Evolutionary conservation across 35 echinoderm and acorn worm species (phyloP), one percentile per base, ranked within the genome.

Genomic region (Acanthaster planci): DNA sequence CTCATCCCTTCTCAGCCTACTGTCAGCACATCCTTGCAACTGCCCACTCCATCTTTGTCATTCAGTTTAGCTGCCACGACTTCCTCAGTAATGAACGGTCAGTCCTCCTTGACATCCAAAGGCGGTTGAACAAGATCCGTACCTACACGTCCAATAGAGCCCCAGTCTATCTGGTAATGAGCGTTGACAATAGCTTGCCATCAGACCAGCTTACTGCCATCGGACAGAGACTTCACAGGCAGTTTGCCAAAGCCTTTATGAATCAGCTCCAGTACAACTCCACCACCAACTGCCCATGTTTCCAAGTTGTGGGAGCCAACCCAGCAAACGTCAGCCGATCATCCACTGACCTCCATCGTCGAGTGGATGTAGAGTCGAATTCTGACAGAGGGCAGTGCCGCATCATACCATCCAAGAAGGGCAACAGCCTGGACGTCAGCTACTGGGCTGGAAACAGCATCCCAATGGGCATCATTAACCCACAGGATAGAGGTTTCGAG

Each of bases 31-130:
- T 72, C n/a, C 64, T 72, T 8, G 64, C 64, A 14, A 72, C 64
- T 72, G 64, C 64, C 64, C 64, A 72, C 15, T 72, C 64, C n/a
- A 72, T 72, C 29, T 72, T 72, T 72, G 34, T 72, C 26, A 34
- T 72, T 9, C 64, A 72, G 64, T 72, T 72, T 34, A 26, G 64
- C 64, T 7, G 64, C 64, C 64, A 34, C 14, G 64, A 7, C 8
- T 72, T 72, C 23, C 7, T 72, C 64, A 72, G 14, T 26, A 29
- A 72, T 26, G 30, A 34, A 8, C 64, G 30, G 1, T 30, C 64
- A 34, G 64, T 72, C 64, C 64, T 72, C 10, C 23, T 3, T 14
- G 26, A 26, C 64, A 72, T 72, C 64, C 64, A 72, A 26, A 26
- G 14, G 14, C 22, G 64, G 30, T 26, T 72, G 3, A 72, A 72